Evolutionary conservation across 2,113 vertebrate species (phyloP), one percentile per base, ranked within the genome.

Genomic region (Martes martes): DNA sequence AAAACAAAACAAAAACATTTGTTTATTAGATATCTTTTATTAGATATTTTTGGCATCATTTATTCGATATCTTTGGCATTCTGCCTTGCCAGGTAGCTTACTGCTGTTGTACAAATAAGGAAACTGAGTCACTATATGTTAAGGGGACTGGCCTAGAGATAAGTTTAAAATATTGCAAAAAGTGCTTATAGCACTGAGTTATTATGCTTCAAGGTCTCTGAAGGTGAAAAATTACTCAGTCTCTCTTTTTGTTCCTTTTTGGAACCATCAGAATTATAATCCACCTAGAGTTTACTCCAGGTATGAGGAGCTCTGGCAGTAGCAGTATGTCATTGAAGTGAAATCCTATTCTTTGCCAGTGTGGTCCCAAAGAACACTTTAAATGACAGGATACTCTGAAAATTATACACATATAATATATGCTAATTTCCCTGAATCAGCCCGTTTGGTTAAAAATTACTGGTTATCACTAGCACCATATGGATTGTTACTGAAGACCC

Each of bases 131-230:
- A 95, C 45, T 95, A 88, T 76, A 18, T 79, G 21, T 73, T 97
- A 85, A 95, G 80, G 63, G 23, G 24, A 88, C 76, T 95, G 69
- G 90, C 55, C 45, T 85, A 61, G 36, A 97, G 59, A 71, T 89
- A 86, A 84, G 39, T 96, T 97, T 92, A 79, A 97, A 98, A 97
- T 78, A 13, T 97, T 96, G 52, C 88, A 83, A 63, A 82, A 55
- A 71, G 90, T 95, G 91, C 71, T 23, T 94, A 5, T 80, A 59
- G 52, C 71, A 88, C 81, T 89, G 88, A 96, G 84, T 97, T 91
- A 95, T 95, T 85, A 94, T 94, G 85, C 73, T 96, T 97, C 39
- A 93, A 71, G 80, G 9, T 89, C 16, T 93, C 71, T 65, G 47
- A 95, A 94, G 90, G 65, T 94, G 69, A 92, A 92, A 98, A 95